Evolutionary conservation across 2,113 vertebrate genomes (phyloP), one percentile per base, ranked within the genome.

Genomic region (Rattus norvegicus): DNA sequence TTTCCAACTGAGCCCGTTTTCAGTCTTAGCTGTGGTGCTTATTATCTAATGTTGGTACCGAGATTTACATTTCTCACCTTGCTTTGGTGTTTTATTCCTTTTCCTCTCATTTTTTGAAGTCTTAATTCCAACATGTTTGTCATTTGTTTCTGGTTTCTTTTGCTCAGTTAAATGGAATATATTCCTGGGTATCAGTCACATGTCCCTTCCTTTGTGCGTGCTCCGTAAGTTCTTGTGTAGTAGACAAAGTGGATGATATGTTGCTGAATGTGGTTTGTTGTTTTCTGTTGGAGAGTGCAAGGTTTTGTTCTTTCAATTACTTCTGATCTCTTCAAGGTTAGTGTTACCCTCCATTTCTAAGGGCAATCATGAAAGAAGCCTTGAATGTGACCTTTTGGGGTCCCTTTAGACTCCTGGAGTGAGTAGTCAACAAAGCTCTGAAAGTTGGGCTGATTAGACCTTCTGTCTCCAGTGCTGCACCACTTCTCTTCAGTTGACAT

Each of bases 241-340:
- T 69, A 33, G 76, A 84, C 49, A 70, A 81, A 43, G 73, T 94
- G 88, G 65, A 9, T 77, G 47, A 49, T 65, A 26, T 88, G 47
- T 33, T 92, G 59, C n/a, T 84, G 69, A 79, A 43, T 65, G 67
- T 73, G 56, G n/a, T 89, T 83, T 91, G n/a, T 81, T 91, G 26
- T 96, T 56, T 92, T 52, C 85, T 13, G 63, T 72, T 63, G 69
- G 87, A 84, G 39, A 73, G 16, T 49, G 19, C 67, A 65, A 61
- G 52, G 65, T 87, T 84, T 77, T 81, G 49, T 93, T 93, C 67
- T 96, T 39, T 70, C 63, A 92, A 19, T 84, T 88, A 73, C 65
- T 30, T 94, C 63, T 88, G 39, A 86, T 88, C 49, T 47, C 84
- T 79, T 84, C 11, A 47, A 47, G 26, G 20, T 12, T 92, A 9